phyloP scores from a whole-genome alignment of 2,113 vertebrate species.

The Ceratotherium simum region DNA sequence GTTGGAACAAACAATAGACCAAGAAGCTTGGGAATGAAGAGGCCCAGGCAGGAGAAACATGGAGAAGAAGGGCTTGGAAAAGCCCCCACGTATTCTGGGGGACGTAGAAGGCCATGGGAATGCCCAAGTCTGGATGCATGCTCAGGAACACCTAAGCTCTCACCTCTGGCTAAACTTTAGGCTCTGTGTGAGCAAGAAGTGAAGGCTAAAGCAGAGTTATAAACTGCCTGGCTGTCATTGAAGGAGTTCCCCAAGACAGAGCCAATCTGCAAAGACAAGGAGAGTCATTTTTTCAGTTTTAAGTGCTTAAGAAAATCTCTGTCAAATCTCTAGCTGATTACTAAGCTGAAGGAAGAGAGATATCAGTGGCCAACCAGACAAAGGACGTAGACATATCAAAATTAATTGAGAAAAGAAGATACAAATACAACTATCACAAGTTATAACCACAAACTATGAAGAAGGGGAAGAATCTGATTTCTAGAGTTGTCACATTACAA shows the following conservation, averaged over 20 bases:
- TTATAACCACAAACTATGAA: neutral
- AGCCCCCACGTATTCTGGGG: neutral
- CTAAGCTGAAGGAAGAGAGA: neutral
- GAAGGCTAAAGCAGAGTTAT: neutral
- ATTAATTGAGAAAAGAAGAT: constrained; percentile 20
- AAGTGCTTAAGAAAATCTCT: neutral
- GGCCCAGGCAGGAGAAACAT: neutral
- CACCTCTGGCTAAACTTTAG: neutral
- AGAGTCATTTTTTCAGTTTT: neutral
- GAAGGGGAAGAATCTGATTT: neutral
- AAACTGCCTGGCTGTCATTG: neutral
- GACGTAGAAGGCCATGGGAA: neutral
- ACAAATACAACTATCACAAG: neutral
- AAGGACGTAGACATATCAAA: neutral
- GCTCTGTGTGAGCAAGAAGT: neutral
- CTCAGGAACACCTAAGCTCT: neutral
- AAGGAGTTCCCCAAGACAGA: neutral
- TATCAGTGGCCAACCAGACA: neutral
- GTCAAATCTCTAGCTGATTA: neutral
- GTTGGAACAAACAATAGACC: neutral
- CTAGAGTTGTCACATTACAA: neutral
- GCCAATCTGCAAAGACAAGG: neutral
- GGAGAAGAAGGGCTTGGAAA: neutral
- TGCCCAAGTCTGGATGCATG: neutral
- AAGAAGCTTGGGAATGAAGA: neutral